Conservation (phyloP, 2,113 vertebrate species). For the Dissostichus mawsoni region DNA sequence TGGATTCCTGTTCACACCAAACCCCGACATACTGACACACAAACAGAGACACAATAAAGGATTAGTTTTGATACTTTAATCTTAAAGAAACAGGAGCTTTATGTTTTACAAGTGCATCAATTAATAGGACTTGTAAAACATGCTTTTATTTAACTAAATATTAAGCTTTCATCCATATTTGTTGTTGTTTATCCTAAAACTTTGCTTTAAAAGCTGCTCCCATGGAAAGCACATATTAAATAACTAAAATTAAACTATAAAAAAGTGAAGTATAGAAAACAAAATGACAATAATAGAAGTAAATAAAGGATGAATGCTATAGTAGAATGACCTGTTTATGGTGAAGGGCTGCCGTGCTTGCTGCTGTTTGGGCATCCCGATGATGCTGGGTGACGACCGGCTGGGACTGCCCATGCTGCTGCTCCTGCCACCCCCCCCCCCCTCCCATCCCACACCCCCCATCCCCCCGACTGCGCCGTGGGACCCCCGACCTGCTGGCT, state of each 20-base stretch:
- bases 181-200: too few relatives aligned
- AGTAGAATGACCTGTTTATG: slow-evolving; percentile 92
- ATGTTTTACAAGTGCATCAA: too few relatives aligned
- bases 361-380: slow-evolving; percentile 99
- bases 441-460: slow-evolving; percentile 75
- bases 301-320: neutral
- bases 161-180: too few relatives aligned
- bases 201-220: too few relatives aligned
- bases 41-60: slow-evolving; percentile 43
- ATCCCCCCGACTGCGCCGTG: slow-evolving; percentile 91
- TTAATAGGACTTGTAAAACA: too few relatives aligned
- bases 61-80: too few relatives aligned
- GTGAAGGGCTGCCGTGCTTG: slow-evolving; percentile 98
- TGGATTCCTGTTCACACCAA: slow-evolving; percentile 99
- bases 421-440: slow-evolving; percentile 87
- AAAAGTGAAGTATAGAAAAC: too few relatives aligned
- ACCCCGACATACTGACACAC: slow-evolving; percentile 97
- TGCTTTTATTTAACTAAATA: too few relatives aligned
- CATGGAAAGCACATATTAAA: too few relatives aligned
- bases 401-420: slow-evolving; percentile 99
- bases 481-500: slow-evolving; percentile 87
- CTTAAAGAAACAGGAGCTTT: too few relatives aligned
- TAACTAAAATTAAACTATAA: too few relatives aligned
- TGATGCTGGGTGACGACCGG: slow-evolving; percentile 99
- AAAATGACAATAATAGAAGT: too few relatives aligned